Percentiles rank a stretch among this genome's conserved stretches.
Evolutionary conservation across 2,888 invertebrate species (phyloP).

Genomic region (Drosophila quinaria): DNA sequence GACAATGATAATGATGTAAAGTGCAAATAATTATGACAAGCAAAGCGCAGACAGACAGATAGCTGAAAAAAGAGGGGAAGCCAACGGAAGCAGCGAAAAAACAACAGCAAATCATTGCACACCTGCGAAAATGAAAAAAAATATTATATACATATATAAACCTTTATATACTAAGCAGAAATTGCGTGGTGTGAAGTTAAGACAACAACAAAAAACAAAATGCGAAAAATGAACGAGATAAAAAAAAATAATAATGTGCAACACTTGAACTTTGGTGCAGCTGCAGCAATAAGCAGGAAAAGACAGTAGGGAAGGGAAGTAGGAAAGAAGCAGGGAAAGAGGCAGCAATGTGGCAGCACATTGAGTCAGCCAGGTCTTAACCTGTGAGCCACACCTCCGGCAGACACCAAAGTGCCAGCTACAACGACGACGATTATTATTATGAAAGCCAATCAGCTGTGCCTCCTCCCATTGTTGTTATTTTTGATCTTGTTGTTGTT

Average conservation of each 20-base stretch:
- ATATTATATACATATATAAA: conserved; percentile 12
- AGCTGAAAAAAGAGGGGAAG: conserved; percentile 4
- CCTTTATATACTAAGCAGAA: conserved; percentile 22
- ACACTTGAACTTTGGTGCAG: conserved; percentile 79
- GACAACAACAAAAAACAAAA: conserved; percentile 14
- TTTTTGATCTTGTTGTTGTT: conserved; percentile 37
- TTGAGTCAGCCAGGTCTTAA: conserved; percentile 55
- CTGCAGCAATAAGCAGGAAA: conserved; percentile 50
- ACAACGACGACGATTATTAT: conserved; percentile 49
- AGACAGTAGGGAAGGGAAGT: neutral
- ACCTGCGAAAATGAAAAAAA: conserved; percentile 53
- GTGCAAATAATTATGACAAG: conserved; percentile 80
- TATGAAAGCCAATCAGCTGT: conserved; percentile 81
- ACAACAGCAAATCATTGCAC: conserved; percentile 59
- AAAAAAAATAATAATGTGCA: conserved; percentile 54
- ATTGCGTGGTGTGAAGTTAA: conserved; percentile 54
- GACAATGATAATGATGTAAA: conserved; percentile 53
- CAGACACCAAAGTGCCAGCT: conserved; percentile 41
- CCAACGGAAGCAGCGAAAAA: conserved; percentile 65
- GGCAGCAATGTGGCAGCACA: conserved; percentile 14
- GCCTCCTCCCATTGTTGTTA: conserved; percentile 44
- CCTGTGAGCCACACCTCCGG: conserved; percentile 57
- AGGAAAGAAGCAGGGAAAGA: conserved; percentile 13
- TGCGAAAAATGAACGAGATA: neutral
- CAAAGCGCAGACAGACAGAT: conserved; percentile 19